Percentiles rank a stretch among this genome's conserved stretches.
Conservation (phyloP, 2,113 vertebrate genomes). For the Noturus placidus region DNA sequence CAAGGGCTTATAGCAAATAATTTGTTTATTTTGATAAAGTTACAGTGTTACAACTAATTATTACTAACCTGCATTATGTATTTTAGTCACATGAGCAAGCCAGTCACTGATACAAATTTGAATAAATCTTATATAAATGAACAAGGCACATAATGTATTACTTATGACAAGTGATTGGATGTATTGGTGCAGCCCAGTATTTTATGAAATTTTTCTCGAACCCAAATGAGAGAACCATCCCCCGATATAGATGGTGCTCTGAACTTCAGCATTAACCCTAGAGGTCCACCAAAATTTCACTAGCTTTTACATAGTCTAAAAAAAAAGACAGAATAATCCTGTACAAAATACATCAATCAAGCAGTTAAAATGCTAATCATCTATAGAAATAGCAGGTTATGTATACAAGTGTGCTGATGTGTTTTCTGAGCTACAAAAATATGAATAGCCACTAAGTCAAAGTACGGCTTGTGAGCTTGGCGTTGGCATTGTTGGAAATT, state of each 20-base stretch:
- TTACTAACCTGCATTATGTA: neutral
- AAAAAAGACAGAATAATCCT: constrained; percentile 3
- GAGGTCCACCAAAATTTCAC: neutral
- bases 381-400: neutral
- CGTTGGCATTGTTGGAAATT: constrained; percentile 1
- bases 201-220: neutral
- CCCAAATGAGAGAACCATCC: neutral
- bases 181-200: neutral
- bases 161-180: too few species aligned
- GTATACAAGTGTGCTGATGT: constrained; percentile 1
- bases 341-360: constrained; percentile 15
- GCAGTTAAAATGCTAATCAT: constrained; percentile 35
- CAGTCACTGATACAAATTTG: neutral
- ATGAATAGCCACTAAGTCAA: neutral
- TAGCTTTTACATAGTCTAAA: neutral
- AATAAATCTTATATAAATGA: neutral
- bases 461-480: neutral
- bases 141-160: neutral
- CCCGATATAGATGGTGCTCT: neutral
- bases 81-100: neutral
- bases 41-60: neutral
- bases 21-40: neutral
- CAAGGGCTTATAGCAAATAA: neutral
- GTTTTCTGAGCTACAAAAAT: constrained; percentile 16
- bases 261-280: constrained; percentile 30